Conservation (phyloP, 2,113 vertebrate genomes). For the Hippocampus comes region DNA sequence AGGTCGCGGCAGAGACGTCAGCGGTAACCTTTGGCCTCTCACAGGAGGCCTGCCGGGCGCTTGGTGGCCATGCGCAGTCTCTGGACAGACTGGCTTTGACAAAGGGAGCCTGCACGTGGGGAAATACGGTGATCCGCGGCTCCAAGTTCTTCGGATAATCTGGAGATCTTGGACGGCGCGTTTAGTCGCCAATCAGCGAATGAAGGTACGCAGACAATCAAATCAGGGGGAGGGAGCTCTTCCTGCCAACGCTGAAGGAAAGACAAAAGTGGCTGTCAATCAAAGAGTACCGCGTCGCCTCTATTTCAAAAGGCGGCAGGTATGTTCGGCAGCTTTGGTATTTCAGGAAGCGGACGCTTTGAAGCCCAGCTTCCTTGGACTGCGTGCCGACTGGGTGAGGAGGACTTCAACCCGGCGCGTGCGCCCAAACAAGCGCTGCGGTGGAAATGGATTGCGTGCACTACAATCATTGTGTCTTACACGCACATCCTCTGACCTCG, state of each 20-base stretch:
- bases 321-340: constrained; percentile 56
- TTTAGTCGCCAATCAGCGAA: no score
- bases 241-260: neutral
- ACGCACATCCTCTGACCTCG: neutral
- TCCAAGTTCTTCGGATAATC: no score
- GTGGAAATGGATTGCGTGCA: neutral
- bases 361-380: constrained; percentile 13
- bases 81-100: no score
- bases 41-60: neutral
- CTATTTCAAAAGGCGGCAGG: constrained; percentile 48
- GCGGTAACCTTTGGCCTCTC: constrained; percentile 12
- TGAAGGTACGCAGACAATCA: no score
- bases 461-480: neutral
- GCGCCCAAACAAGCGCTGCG: constrained; percentile 32
- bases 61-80: neutral
- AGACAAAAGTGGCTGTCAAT: constrained; percentile 23
- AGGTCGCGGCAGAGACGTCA: constrained; percentile 45
- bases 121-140: no score
- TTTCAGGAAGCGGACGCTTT: constrained; percentile 26
- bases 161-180: no score
- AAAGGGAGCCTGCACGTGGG: no score
- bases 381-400: constrained; percentile 26
- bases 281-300: constrained; percentile 7
- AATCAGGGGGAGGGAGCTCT: neutral
- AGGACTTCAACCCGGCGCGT: constrained; percentile 21